A percentile compares a stretch with the other conserved stretches of the same genome.
These are phyloP conservation scores for Cyaniris semiargus DNA, from an alignment of 2,888 invertebrate species.

Conservation along the genomic window DNA sequence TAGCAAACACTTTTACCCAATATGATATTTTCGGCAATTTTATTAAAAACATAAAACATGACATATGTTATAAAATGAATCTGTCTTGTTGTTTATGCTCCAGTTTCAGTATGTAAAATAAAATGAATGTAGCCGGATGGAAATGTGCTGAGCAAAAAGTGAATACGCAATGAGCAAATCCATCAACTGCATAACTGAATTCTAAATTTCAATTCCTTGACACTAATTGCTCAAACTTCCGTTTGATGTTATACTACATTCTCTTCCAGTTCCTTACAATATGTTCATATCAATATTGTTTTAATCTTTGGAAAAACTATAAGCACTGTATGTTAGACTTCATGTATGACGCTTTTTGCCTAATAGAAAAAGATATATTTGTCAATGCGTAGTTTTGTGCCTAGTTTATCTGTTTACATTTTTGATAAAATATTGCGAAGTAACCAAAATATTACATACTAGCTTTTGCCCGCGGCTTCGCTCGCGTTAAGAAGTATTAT, in stretches of 20 bases:
- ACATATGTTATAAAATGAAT: too few species aligned
- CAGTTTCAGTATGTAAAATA: background rate
- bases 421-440: too few species aligned
- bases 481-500: too few species aligned
- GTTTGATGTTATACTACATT: background rate
- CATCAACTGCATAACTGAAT: slow-evolving; percentile 10
- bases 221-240: slow-evolving; percentile 12
- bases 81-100: background rate
- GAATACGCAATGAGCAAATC: slow-evolving; percentile 12
- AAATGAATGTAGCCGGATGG: background rate
- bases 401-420: too few species aligned
- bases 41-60: background rate
- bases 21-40: too few species aligned
- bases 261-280: background rate
- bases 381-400: too few species aligned
- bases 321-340: too few species aligned
- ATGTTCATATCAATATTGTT: background rate
- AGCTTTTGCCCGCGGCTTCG: too few species aligned
- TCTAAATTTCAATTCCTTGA: background rate
- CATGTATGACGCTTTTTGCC: too few species aligned
- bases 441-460: too few species aligned
- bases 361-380: too few species aligned
- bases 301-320: background rate
- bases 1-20: too few species aligned
- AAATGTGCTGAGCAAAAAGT: slow-evolving; percentile 1